Evolutionary conservation across 2,113 vertebrate species (phyloP), one percentile per base, ranked within the genome.

Genomic region (Amblyornis subalaris): DNA sequence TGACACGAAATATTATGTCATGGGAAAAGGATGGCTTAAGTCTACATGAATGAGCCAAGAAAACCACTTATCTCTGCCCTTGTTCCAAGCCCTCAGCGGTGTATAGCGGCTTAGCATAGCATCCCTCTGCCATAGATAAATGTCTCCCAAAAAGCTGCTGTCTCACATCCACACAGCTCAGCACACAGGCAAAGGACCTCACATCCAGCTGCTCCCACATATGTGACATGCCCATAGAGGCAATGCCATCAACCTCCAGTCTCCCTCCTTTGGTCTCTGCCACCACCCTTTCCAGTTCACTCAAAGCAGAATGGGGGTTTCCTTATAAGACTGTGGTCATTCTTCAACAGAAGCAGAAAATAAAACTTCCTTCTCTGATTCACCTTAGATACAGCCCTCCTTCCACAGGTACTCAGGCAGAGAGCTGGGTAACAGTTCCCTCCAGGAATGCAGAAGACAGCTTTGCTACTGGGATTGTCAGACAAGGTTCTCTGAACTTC

Each of bases 251-350:
- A 42, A 6, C 17, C 9, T 47, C 61, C 54, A 64, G 20, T 14
- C n/a, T 66, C 57, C 21, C 29, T 85, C 9, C 1, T 45, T 48
- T 1, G 0, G 40, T 20, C 35, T 79, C 50, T 72, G 71, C 9
- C 51, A 60, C 21, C 14, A 64, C 11, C 7, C 17, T 23, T 61
- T 71, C 70, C 42, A 36, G 14, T 20, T 48, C 85, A 53, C 22
- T 23, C 0, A 0, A n/a, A 75, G 40, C 26, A 88, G n/a, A 72
- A 67, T 0, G 0, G 42, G 18, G 22, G 2, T 28, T 28, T 57
- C 8, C 73, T 83, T 17, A 38, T 44, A 35, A n/a, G 31, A 33
- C 23, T 60, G 31, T 7, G 2, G 15, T 69, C 28, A 53, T 48
- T 66, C 45, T 45, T 53, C 66, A 79, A 1, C 2, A 11, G 50